Percentiles rank a stretch among this genome's conserved stretches.
phyloP scores from a whole-genome alignment of 2,797 vertebrate genomes.

The Anguilla anguilla region DNA sequence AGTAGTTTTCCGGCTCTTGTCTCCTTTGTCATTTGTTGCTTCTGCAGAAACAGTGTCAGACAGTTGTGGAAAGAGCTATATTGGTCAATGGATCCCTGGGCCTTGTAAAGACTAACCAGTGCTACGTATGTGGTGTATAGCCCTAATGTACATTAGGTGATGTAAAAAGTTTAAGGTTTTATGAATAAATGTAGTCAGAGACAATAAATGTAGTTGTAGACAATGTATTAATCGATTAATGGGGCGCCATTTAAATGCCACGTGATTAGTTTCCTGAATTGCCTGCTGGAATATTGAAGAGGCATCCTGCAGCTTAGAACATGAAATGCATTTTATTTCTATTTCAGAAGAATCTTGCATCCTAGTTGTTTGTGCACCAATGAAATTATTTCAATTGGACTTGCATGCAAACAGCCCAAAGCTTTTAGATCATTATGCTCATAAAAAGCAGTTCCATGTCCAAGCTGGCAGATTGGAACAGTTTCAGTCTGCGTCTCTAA shows the following conservation, averaged over 20 bases:
- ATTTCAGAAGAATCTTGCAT: constrained; percentile 18
- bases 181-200: constrained; percentile 4
- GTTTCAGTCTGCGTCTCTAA: not conserved
- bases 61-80: not conserved
- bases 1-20: constrained; percentile 31
- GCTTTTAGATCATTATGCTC: constrained; percentile 19
- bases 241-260: constrained; percentile 36
- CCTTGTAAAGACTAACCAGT: not conserved
- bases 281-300: not conserved
- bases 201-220: not conserved
- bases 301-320: not conserved
- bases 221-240: constrained; percentile 52
- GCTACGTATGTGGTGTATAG: not conserved
- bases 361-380: constrained; percentile 35
- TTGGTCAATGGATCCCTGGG: not conserved
- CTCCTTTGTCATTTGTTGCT: not conserved
- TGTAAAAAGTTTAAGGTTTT: not conserved
- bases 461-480: not conserved
- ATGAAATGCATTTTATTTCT: not conserved
- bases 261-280: constrained; percentile 46
- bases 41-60: not conserved
- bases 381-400: constrained; percentile 37
- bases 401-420: constrained; percentile 34
- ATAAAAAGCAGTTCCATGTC: not conserved
- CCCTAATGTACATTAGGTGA: not conserved